These are phyloP conservation scores for Microctonus brassicae DNA, from an alignment of 2,888 invertebrate species.

Conservation along the genomic window DNA sequence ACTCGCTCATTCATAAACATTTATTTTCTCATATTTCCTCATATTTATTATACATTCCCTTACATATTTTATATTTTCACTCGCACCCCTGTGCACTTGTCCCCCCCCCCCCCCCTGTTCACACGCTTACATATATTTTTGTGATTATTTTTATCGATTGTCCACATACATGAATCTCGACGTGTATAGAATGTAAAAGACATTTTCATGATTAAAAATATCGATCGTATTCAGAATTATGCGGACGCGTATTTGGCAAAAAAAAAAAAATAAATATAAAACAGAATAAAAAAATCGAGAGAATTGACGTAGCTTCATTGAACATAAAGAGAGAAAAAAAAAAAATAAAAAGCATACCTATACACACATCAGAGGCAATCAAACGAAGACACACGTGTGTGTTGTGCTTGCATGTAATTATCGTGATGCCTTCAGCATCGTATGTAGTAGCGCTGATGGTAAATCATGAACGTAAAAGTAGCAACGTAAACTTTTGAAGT, in stretches of 20 bases:
- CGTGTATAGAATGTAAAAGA: constrained; percentile 44
- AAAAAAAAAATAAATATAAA: not conserved
- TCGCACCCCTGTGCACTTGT: not conserved
- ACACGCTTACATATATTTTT: not conserved
- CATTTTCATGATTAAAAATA: constrained; percentile 63
- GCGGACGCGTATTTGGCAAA: constrained; percentile 43
- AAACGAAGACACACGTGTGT: not conserved
- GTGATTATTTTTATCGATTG: constrained; percentile 18
- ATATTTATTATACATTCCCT: constrained; percentile 3
- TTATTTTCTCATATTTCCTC: constrained; percentile 18
- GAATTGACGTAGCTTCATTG: not conserved
- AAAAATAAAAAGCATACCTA: not conserved
- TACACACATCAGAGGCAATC: not conserved
- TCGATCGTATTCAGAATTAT: constrained; percentile 55
- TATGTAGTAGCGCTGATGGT: not conserved
- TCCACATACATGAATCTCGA: not conserved
- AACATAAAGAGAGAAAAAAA: not conserved
- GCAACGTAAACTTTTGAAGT: not conserved
- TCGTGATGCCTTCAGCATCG: not conserved
- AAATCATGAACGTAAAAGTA: not conserved
- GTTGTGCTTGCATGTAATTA: not conserved
- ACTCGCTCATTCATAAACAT: constrained; percentile 14
- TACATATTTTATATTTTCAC: not conserved
- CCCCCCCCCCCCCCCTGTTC: too few relatives aligned
- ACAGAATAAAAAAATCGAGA: not conserved